A percentile compares a stretch with the other conserved stretches of the same genome.
Evolutionary conservation across 2,888 invertebrate species (phyloP).

Genomic region (Oscheius sp.): DNA sequence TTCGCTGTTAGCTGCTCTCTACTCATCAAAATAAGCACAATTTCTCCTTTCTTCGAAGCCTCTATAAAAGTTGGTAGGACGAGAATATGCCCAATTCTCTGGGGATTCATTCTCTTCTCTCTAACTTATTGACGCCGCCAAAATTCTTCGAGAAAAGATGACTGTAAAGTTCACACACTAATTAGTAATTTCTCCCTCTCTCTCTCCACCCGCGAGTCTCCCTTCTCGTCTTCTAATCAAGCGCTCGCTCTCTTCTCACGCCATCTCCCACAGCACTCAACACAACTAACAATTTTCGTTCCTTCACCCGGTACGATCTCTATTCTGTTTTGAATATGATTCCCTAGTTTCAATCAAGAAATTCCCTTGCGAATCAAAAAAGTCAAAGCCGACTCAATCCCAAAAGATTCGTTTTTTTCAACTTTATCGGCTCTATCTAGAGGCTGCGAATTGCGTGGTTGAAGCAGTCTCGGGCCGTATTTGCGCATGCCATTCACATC

Average conservation of each 20-base stretch:
- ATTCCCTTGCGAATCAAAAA: neutral
- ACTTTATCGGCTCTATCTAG: constrained; percentile 21
- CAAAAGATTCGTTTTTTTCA: neutral
- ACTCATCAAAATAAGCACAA: neutral
- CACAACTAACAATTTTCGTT: neutral
- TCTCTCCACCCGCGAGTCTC: too few relatives aligned
- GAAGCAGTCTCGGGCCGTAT: neutral
- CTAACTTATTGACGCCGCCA: neutral
- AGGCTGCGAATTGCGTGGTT: constrained; percentile 1
- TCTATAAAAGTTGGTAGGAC: neutral
- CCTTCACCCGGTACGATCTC: neutral
- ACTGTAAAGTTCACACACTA: constrained; percentile 13
- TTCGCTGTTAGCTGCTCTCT: neutral
- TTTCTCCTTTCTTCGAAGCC: neutral
- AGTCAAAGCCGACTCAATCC: neutral
- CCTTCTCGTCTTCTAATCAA: constrained; percentile 14
- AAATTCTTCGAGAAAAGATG: neutral
- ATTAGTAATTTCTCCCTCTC: constrained; percentile 11
- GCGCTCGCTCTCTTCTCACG: constrained; percentile 22
- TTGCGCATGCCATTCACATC: constrained; percentile 10
- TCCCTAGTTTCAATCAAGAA: neutral
- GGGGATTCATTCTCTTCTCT: neutral
- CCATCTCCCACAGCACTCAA: constrained; percentile 15
- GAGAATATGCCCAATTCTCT: neutral
- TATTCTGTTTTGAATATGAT: neutral